phyloP scores from a whole-genome alignment of 2,113 vertebrate species.

The Hydrolagus affinis region DNA sequence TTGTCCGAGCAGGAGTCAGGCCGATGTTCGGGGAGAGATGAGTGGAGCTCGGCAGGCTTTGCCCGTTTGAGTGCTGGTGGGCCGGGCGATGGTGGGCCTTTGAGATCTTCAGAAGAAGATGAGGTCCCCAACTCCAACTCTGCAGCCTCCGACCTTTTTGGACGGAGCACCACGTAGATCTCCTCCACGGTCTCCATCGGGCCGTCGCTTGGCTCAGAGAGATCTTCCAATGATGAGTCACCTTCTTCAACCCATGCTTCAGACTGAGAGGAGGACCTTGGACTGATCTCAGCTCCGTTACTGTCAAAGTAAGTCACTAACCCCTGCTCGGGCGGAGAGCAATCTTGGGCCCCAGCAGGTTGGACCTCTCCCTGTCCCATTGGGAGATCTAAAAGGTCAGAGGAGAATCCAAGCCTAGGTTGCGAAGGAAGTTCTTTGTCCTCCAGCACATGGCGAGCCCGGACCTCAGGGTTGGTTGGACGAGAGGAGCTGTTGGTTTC shows the following conservation, averaged over 20 bases:
- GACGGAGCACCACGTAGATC: neutral
- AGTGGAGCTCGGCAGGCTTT: neutral
- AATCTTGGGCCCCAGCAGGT: neutral
- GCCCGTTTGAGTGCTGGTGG: neutral
- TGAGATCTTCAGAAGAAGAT: neutral
- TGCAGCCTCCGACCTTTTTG: neutral
- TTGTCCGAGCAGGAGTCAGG: neutral
- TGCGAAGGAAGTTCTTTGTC: neutral
- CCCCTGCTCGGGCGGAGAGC: neutral
- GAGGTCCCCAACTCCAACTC: neutral
- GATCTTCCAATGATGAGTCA: too few relatives aligned
- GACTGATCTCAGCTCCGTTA: too few relatives aligned
- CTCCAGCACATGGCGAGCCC: too few relatives aligned
- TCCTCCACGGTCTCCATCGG: neutral
- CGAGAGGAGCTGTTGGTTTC: too few relatives aligned
- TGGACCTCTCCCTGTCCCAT: neutral
- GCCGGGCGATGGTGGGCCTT: neutral
- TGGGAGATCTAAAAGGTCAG: neutral
- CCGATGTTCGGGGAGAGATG: neutral
- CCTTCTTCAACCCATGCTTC: too few relatives aligned
- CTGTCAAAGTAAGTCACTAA: too few relatives aligned
- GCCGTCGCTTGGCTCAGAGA: neutral
- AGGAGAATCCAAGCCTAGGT: neutral
- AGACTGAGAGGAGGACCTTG: too few relatives aligned
- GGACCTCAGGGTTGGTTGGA: neutral